phyloP scores from a whole-genome alignment of 2,797 vertebrate species.

The Gambelia wislizenii region DNA sequence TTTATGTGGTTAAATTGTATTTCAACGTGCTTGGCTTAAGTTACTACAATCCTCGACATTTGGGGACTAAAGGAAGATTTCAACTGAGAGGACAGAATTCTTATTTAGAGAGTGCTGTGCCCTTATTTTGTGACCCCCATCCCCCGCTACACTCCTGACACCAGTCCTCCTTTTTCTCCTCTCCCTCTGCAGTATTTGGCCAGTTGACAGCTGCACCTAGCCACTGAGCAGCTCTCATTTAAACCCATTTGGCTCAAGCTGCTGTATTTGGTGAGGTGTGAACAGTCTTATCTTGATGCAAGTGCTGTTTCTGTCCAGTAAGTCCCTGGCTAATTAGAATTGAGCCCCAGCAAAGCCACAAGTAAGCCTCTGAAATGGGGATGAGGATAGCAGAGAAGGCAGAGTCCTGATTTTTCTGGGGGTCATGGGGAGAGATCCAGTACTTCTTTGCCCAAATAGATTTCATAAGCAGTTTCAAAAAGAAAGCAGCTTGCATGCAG shows the following conservation, averaged over 20 bases:
- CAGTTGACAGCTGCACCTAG: background rate
- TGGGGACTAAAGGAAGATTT: no score
- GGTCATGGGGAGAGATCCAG: no score
- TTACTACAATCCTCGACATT: no score
- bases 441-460: background rate
- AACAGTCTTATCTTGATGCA: background rate
- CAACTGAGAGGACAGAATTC: no score
- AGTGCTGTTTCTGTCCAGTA: background rate
- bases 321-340: background rate
- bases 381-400: no score
- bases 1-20: no score
- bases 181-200: no score
- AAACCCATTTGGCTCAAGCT: constrained; percentile 1
- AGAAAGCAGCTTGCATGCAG: background rate
- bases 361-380: background rate
- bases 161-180: no score
- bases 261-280: background rate
- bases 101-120: no score
- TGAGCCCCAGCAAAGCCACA: background rate
- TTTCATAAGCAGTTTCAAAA: background rate
- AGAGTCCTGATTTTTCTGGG: background rate
- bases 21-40: no score
- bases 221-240: background rate
- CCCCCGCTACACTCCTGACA: no score
- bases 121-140: no score